Percentiles rank a stretch among this genome's conserved stretches.
Evolutionary conservation across 1,140 invertebrate genomes (phyloP).

Genomic region (Venustaconcha ellipsiformis): DNA sequence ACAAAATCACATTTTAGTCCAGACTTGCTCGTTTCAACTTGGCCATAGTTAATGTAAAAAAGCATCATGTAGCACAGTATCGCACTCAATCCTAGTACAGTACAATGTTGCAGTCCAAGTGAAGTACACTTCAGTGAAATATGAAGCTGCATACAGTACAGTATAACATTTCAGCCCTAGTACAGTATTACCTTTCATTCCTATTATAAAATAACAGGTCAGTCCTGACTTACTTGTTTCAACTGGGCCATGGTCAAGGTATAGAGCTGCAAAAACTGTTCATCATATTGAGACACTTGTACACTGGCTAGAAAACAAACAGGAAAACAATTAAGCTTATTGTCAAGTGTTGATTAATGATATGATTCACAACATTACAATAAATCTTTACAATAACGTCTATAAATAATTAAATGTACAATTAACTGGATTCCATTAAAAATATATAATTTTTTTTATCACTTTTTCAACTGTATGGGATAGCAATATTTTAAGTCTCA

Average conservation of each 20-base stretch:
- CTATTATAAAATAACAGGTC: neutral
- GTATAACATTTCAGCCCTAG: too few relatives aligned
- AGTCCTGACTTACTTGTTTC: constrained; percentile 73
- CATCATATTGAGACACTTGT: constrained; percentile 87
- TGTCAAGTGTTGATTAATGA: neutral
- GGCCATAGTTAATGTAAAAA: constrained; percentile 84
- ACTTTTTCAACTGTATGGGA: too few relatives aligned
- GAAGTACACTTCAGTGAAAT: too few relatives aligned
- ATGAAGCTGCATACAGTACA: too few relatives aligned
- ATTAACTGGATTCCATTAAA: too few relatives aligned
- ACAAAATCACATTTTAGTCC: neutral
- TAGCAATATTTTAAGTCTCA: too few relatives aligned
- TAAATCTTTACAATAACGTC: neutral
- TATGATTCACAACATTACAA: neutral
- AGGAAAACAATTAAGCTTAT: neutral
- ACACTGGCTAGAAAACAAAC: constrained; percentile 78
- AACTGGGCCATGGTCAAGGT: constrained; percentile 91
- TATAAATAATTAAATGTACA: neutral
- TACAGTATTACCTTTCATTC: too few relatives aligned
- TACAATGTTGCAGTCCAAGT: too few relatives aligned
- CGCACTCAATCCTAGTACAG: too few relatives aligned
- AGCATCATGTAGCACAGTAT: too few relatives aligned
- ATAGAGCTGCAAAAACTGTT: constrained; percentile 90
- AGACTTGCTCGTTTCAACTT: constrained; percentile 80
- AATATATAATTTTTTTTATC: too few relatives aligned